Conservation (phyloP, 1,140 invertebrate genomes). For the Drosophila pruinosa region DNA sequence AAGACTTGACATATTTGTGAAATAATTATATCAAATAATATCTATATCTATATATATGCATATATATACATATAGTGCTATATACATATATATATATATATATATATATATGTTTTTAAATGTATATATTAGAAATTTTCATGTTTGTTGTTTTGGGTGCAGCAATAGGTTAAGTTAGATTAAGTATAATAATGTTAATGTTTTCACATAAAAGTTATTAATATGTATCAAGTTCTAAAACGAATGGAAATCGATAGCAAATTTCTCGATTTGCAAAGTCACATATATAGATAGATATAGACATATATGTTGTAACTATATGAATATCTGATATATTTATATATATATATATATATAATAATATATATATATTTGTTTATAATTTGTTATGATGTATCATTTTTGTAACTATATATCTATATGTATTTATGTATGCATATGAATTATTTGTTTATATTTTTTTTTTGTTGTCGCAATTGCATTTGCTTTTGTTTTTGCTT, state of each 20-base stretch:
- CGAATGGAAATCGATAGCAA: background rate
- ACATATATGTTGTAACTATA: background rate
- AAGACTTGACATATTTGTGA: slow-evolving; percentile 28
- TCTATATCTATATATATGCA: background rate
- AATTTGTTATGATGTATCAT: too few species aligned
- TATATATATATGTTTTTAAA: background rate
- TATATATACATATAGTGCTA: background rate
- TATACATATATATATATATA: background rate
- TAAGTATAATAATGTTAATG: background rate
- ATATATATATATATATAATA: background rate
- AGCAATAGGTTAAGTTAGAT: background rate
- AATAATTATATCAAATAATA: slow-evolving; percentile 34
- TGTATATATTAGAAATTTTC: background rate
- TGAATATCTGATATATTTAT: background rate
- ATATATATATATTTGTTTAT: background rate
- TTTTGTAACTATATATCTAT: too few species aligned
- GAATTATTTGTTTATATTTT: background rate
- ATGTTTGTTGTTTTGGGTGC: background rate
- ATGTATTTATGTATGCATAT: background rate
- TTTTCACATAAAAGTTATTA: background rate
- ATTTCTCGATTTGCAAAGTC: background rate
- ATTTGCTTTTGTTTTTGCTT: background rate
- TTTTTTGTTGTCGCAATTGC: background rate
- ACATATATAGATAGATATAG: slow-evolving; percentile 2
- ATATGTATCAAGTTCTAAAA: background rate